Percentiles rank a stretch among this genome's conserved stretches.
Evolutionary conservation across 2,888 invertebrate genomes (phyloP).

Genomic region (Heteromyza rotundicornis): DNA sequence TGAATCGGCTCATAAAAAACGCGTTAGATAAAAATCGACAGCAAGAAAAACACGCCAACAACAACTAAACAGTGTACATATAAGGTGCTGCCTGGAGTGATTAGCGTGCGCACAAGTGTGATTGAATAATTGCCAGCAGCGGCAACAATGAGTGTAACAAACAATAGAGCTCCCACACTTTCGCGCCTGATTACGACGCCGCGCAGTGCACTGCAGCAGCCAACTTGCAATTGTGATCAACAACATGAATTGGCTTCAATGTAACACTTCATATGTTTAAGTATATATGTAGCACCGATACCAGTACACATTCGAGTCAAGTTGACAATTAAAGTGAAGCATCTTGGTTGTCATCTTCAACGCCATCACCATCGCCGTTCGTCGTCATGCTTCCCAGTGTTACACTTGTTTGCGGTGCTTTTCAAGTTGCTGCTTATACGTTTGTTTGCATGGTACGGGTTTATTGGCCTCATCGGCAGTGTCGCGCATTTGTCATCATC

Average conservation of each 20-base stretch:
- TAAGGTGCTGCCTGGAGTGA: too few relatives aligned
- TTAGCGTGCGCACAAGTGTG: background rate
- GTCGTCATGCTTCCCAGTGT: too few relatives aligned
- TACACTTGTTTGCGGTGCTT: too few relatives aligned
- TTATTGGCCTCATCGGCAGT: too few relatives aligned
- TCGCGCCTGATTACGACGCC: conserved; percentile 38
- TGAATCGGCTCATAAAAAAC: too few relatives aligned
- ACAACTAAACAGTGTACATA: background rate
- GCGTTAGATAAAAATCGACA: too few relatives aligned
- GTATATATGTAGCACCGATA: too few relatives aligned
- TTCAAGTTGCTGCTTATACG: too few relatives aligned
- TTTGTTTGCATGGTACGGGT: too few relatives aligned
- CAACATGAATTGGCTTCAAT: background rate
- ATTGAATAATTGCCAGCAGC: background rate
- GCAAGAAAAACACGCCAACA: background rate
- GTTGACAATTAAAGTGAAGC: conserved; percentile 29
- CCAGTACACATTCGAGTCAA: conserved; percentile 8
- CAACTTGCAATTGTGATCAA: background rate
- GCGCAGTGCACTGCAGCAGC: background rate
- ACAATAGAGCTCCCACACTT: conserved; percentile 49
- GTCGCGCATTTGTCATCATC: too few relatives aligned
- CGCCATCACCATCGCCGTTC: too few relatives aligned
- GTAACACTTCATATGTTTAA: background rate
- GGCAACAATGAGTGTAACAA: background rate
- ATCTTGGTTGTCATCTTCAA: too few relatives aligned